phyloP scores from a whole-genome alignment of 2,113 vertebrate genomes.

The Rhombomys opimus region DNA sequence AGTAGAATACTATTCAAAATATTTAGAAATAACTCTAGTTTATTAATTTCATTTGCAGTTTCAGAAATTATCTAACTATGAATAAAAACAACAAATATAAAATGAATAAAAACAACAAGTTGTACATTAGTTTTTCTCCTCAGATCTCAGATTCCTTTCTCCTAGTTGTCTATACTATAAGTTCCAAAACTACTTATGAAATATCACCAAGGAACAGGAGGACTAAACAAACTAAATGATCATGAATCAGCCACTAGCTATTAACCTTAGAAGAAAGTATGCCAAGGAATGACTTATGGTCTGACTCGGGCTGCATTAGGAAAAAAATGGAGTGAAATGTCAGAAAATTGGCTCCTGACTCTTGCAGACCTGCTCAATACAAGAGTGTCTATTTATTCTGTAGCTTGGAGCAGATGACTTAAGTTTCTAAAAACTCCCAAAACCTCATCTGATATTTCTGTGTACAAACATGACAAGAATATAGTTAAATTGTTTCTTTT shows the following conservation, averaged over 20 bases:
- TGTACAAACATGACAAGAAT: not conserved
- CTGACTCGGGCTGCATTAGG: not conserved
- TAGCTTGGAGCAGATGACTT: not conserved
- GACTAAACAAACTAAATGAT: not conserved
- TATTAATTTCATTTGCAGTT: not conserved
- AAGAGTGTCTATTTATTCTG: not conserved
- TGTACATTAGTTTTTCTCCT: not conserved
- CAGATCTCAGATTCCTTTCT: not conserved
- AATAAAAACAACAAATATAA: not conserved
- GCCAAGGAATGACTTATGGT: not conserved
- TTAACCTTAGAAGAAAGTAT: not conserved
- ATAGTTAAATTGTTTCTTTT: too few species aligned
- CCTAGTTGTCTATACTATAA: not conserved
- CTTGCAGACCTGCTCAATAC: not conserved
- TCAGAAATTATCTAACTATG: not conserved
- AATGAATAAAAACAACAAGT: not conserved
- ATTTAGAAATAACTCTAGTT: not conserved
- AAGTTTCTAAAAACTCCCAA: not conserved
- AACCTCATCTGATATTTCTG: not conserved
- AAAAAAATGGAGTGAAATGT: not conserved
- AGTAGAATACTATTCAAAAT: not conserved
- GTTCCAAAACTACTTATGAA: not conserved
- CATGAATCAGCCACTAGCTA: not conserved
- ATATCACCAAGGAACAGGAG: not conserved
- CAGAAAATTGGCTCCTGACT: not conserved